Evolutionary conservation across 2,797 vertebrate genomes (phyloP), one percentile per base, ranked within the genome.

Genomic region (Characodon lateralis): DNA sequence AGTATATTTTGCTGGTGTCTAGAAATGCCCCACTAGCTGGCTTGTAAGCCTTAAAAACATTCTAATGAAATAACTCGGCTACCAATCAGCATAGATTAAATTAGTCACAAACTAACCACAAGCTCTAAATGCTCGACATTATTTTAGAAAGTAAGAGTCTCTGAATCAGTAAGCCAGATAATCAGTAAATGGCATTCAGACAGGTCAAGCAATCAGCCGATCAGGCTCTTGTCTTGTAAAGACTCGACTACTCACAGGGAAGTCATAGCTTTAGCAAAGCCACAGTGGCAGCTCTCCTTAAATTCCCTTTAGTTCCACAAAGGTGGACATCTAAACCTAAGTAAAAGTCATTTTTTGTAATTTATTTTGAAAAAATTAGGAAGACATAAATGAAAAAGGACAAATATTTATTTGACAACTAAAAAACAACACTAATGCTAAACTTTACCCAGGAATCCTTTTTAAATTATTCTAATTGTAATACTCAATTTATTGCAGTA

Each of bases 91-190:
- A 39, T 56, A 56, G 51, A 72, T 41, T 72, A 56, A 56, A 56
- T 72, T 14, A 72, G 69, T 56, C 31, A 56, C 51, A 72, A 55
- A 72, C 51, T 72, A 55, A 71, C 46, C 26, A 55, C 51, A 56
- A 39, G 71, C 20, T 56, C 51, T 56, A 39, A 72, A 20, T 71
- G 48, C 48, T 50, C 53, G 18, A 7, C 26, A 71, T 16, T 35
- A 5, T 71, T 71, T 51, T 71, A 20, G 48, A 26, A 55, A 55
- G 51, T 9, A 31, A 51, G 71, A 41, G 51, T 55, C 71, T 56
- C 20, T 5, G n/a, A 50, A 71, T 50, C 48, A 51, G 26, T 71
- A 26, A 71, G 46, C 68, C 68, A 70, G 28, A 26, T 70, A 16
- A n/a, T 50, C n/a, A 70, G 43, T 28, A 46, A 48, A 70, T 68